phyloP scores from a whole-genome alignment of 2,797 vertebrate genomes.

The Schizopygopsis malacanthus region DNA sequence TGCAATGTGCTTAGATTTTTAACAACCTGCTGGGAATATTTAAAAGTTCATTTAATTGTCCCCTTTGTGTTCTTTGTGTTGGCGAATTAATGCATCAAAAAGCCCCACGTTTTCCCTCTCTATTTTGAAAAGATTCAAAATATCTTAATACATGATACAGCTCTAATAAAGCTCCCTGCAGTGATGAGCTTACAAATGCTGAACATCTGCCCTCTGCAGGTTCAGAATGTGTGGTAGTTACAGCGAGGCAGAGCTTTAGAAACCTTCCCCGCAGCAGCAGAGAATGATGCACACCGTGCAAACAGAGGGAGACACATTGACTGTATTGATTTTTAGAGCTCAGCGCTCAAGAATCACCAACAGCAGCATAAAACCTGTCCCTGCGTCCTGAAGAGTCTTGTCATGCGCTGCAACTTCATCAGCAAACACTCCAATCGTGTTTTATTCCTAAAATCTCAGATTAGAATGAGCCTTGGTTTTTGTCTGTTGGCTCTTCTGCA shows the following conservation, averaged over 20 bases:
- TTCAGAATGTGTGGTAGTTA: conserved; percentile 17
- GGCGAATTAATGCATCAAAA: neutral
- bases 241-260: conserved; percentile 23
- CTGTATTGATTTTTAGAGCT: conserved; percentile 37
- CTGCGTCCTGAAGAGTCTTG: neutral
- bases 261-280: conserved; percentile 2
- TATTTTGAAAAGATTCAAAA: conserved; percentile 15
- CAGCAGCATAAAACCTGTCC: neutral
- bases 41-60: neutral
- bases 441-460: conserved; percentile 20
- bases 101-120: neutral
- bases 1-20: conserved; percentile 13
- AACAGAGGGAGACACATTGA: conserved; percentile 41
- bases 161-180: conserved; percentile 36
- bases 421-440: conserved; percentile 20
- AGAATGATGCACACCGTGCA: conserved; percentile 13
- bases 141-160: conserved; percentile 20
- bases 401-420: conserved; percentile 19
- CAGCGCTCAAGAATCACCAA: conserved; percentile 15
- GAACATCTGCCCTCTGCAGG: conserved; percentile 37
- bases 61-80: conserved; percentile 8
- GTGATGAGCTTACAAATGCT: conserved; percentile 8
- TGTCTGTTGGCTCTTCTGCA: conserved; percentile 20
- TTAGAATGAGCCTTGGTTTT: conserved; percentile 20
- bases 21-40: neutral